These are phyloP conservation scores for Thunnus maccoyii DNA, from an alignment of 2,113 vertebrate genomes.

Conservation along the genomic window DNA sequence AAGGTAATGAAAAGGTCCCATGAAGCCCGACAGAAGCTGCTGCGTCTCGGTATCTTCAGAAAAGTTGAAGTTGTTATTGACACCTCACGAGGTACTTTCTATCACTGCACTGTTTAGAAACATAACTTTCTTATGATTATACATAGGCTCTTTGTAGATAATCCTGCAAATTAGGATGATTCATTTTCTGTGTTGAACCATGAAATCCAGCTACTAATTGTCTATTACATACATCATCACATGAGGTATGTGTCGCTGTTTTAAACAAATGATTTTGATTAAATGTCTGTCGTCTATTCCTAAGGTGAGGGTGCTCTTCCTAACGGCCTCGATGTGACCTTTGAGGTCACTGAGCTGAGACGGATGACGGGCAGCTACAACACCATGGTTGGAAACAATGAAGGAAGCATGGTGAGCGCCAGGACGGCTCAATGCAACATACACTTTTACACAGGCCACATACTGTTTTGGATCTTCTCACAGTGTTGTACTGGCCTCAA, in stretches of 20 bases:
- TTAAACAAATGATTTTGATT: background rate
- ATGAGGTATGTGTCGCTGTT: background rate
- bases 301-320: conserved; percentile 93
- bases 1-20: conserved; percentile 97
- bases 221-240: background rate
- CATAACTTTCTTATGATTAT: background rate
- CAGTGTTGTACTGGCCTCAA: background rate
- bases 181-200: background rate
- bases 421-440: background rate
- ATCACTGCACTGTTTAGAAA: background rate
- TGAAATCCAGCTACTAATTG: background rate
- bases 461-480: background rate
- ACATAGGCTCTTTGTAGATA: background rate
- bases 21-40: conserved; percentile 92
- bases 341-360: conserved; percentile 94
- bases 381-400: conserved; percentile 98
- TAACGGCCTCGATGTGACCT: conserved; percentile 95
- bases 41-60: conserved; percentile 95
- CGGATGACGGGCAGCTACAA: conserved; percentile 96
- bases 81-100: conserved; percentile 89
- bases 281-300: background rate
- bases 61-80: conserved; percentile 97
- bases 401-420: conserved; percentile 96
- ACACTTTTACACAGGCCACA: background rate
- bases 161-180: background rate